These are phyloP conservation scores for Chaenocephalus aceratus DNA, from an alignment of 2,113 vertebrate species.

Conservation along the genomic window DNA sequence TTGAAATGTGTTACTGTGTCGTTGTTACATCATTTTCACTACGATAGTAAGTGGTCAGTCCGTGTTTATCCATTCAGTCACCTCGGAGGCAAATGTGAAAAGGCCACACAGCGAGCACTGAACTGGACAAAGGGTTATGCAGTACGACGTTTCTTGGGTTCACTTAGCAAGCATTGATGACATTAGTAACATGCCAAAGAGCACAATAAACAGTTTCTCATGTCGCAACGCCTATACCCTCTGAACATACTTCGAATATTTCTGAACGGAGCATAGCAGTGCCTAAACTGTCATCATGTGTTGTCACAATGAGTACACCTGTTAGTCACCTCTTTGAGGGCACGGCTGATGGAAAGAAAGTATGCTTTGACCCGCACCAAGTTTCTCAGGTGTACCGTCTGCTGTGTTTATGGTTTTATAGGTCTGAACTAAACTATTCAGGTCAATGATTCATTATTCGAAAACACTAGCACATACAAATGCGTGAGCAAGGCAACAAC, in stretches of 20 bases:
- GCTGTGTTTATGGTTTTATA: constrained; percentile 25
- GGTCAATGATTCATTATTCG: constrained; percentile 46
- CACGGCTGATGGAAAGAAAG: not conserved
- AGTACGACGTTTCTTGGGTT: constrained; percentile 55
- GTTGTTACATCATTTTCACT: constrained; percentile 5
- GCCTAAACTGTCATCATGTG: not conserved
- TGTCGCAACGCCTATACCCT: not conserved
- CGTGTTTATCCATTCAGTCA: constrained; percentile 27
- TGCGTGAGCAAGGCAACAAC: constrained; percentile 24
- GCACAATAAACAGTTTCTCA: constrained; percentile 47
- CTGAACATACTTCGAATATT: constrained; percentile 50
- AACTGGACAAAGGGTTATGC: constrained; percentile 39
- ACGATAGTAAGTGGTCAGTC: constrained; percentile 12
- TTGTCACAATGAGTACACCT: constrained; percentile 23
- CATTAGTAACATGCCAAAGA: constrained; percentile 66
- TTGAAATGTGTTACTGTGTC: constrained; percentile 13
- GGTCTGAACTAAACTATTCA: constrained; percentile 33
- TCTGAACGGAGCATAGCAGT: constrained; percentile 12
- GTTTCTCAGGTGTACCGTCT: constrained; percentile 12
- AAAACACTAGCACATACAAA: constrained; percentile 39
- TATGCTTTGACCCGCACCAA: not conserved
- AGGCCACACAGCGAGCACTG: constrained; percentile 32
- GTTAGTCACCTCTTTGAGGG: not conserved
- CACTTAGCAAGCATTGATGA: constrained; percentile 60
- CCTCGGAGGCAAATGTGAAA: constrained; percentile 44